phyloP scores from a whole-genome alignment of 2,113 vertebrate genomes.

The Cyprinus carpio region DNA sequence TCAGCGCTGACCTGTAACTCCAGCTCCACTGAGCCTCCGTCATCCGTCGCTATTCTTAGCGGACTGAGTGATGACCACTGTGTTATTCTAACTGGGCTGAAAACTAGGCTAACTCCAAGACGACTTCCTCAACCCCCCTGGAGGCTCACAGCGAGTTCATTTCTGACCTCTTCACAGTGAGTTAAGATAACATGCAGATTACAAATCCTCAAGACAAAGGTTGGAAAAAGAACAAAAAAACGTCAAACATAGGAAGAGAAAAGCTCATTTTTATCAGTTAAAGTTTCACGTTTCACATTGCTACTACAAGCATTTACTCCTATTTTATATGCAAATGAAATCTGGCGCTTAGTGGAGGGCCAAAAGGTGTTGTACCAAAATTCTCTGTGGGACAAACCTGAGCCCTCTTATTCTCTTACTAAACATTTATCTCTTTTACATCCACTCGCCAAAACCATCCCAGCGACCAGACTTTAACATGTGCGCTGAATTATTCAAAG shows the following conservation, averaged over 20 bases:
- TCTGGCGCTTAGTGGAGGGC: neutral
- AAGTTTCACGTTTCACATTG: neutral
- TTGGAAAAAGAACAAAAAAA: neutral
- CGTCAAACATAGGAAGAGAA: neutral
- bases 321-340: conserved; percentile 38
- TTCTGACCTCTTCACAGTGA: conserved; percentile 1
- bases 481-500: conserved; percentile 61
- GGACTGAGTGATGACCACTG: conserved; percentile 42
- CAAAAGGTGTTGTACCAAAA: conserved; percentile 26
- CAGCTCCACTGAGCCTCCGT: conserved; percentile 9
- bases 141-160: conserved; percentile 27
- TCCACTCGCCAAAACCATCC: conserved; percentile 57
- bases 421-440: conserved; percentile 61
- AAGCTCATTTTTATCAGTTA: neutral
- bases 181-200: conserved; percentile 20
- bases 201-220: neutral
- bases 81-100: conserved; percentile 44
- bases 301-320: neutral
- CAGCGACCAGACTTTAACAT: conserved; percentile 63
- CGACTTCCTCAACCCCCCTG: conserved; percentile 21
- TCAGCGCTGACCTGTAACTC: conserved; percentile 23
- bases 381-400: conserved; percentile 40
- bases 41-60: conserved; percentile 47
- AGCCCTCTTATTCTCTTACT: conserved; percentile 38
- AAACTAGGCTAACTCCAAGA: conserved; percentile 47